These are phyloP conservation scores for Gallinago stenura DNA, from an alignment of 2,797 vertebrate species.

Conservation along the genomic window DNA sequence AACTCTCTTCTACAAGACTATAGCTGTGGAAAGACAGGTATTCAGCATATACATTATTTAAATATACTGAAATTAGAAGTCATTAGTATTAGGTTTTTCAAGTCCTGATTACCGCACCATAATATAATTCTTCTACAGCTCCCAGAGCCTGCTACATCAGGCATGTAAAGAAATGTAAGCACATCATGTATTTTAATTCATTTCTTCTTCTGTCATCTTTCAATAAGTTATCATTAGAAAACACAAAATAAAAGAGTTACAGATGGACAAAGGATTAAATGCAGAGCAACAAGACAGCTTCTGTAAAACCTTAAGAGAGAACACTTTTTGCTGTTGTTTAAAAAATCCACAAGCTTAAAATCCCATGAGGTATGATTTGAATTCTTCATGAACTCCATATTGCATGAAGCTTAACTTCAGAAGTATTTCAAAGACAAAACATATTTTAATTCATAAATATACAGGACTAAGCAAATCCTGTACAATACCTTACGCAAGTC, in stretches of 20 bases:
- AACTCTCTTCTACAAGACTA: background rate
- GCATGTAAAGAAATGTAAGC: background rate
- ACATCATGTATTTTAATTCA: background rate
- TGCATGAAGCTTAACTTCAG: background rate
- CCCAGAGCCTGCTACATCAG: background rate
- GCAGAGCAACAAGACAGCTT: background rate
- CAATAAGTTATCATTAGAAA: background rate
- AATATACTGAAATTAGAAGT: background rate
- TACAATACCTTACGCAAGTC: background rate
- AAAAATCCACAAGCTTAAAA: background rate
- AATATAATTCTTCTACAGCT: background rate
- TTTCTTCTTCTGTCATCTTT: background rate
- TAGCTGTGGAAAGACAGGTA: background rate
- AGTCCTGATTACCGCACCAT: background rate
- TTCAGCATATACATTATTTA: background rate
- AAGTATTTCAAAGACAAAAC: background rate
- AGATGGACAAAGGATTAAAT: background rate
- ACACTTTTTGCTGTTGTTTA: background rate
- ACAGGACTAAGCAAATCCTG: background rate
- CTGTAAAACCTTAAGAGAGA: background rate
- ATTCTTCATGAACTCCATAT: background rate
- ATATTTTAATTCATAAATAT: background rate
- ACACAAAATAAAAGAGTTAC: background rate
- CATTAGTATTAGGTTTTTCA: background rate
- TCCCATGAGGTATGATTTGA: background rate